phyloP scores from a whole-genome alignment of 2,888 invertebrate genomes.

The Lasioglossum malachurum region DNA sequence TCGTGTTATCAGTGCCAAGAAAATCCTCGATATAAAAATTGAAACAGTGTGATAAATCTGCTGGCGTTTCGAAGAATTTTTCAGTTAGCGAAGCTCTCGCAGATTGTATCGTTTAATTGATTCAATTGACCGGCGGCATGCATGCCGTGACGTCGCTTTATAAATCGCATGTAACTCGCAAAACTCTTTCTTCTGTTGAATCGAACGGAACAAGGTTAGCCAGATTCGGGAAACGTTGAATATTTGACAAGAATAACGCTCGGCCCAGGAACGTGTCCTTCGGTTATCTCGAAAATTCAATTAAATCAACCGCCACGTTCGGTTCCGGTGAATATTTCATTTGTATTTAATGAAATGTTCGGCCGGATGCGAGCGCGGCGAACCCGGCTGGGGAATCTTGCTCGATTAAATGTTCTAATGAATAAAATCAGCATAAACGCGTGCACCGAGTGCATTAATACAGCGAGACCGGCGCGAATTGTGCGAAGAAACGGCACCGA shows the following conservation, averaged over 20 bases:
- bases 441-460: background rate
- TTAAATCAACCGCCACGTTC: slow-evolving; percentile 31
- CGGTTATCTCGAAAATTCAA: slow-evolving; percentile 14
- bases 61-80: background rate
- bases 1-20: background rate
- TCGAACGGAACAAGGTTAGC: background rate
- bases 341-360: slow-evolving; percentile 20
- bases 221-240: background rate
- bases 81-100: background rate
- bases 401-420: slow-evolving; percentile 4
- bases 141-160: background rate
- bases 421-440: background rate
- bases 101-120: slow-evolving; percentile 18
- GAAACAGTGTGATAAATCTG: background rate
- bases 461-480: background rate
- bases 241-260: background rate
- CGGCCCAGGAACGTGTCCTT: slow-evolving; percentile 5
- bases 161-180: background rate
- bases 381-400: background rate
- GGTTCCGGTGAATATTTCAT: slow-evolving; percentile 12
- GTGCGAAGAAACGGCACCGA: background rate
- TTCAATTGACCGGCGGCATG: background rate
- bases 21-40: background rate
- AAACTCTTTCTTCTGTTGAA: background rate
- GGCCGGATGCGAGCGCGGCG: background rate